Evolutionary conservation across 2,888 invertebrate genomes (phyloP), one percentile per base, ranked within the genome.

Genomic region (Drosophila subquinaria): DNA sequence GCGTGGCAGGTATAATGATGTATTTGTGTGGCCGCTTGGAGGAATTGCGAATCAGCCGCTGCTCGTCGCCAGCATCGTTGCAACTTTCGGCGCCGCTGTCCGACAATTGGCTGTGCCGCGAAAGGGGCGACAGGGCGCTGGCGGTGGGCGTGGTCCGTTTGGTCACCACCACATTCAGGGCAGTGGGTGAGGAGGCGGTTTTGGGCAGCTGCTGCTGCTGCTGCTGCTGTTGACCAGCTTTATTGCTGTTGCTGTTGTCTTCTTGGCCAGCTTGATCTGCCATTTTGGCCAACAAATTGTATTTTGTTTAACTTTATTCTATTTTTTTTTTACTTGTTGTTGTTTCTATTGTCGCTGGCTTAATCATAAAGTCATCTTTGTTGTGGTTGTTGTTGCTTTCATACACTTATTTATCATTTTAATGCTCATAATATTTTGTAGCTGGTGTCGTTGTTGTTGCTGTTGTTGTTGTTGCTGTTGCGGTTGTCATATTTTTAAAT

Each of bases 1-100:
- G 87, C 59, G 90, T 81, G 42, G 93, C 89, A 56, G 92, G 92
- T 64, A 92, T 93, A 5, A 92, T 92, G 42, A 92, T 93, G 67
- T 89, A 92, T 76, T 91, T 92, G 63, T 92, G 92, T 3, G 91
- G 83, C 47, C 91, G 90, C 61, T 85, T 72, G 9, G 92, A 90
- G 0, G 92, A 79, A 11, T 89, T 82, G 35, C 90, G 90, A 30
- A 92, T 87, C 35, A 92, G 90, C 3, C 90, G 90, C 8, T 92
- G 92, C 36, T 92, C 92, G 55, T 92, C 92, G 61, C 79, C 84
- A 59, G 87, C 91, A 59, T 88, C 91, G 65, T 85, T 85, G 62
- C 87, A 85, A 60, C 90, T 91, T 60, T 91, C 84, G 27, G 91
- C 91, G 17, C 90, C 91, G 42, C 92, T 92, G 57, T 92, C 92